Conservation (phyloP, 1,140 invertebrate genomes). For the Scaptomyza pallida region DNA sequence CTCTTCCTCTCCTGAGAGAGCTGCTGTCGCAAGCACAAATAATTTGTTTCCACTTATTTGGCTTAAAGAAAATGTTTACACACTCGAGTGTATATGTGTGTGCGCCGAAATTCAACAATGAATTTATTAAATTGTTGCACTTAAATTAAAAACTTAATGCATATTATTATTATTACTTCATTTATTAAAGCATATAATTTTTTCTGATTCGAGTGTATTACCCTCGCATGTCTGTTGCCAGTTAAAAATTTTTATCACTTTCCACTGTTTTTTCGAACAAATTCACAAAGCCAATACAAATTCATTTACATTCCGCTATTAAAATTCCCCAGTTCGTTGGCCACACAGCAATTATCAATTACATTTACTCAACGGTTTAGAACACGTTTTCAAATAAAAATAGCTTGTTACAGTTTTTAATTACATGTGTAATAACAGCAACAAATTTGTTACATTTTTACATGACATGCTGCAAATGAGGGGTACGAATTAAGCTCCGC, state of each 20-base stretch:
- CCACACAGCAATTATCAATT: constrained; percentile 31
- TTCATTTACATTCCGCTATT: too few species aligned
- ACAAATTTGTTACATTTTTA: constrained; percentile 59
- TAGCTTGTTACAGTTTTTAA: constrained; percentile 34
- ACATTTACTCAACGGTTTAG: constrained; percentile 20
- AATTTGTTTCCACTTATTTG: constrained; percentile 1
- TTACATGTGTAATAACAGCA: constrained; percentile 51
- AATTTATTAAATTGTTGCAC: not conserved
- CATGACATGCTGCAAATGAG: constrained; percentile 32
- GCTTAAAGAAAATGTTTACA: constrained; percentile 9
- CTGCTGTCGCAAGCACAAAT: constrained; percentile 6
- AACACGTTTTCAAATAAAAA: constrained; percentile 8
- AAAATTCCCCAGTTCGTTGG: not conserved
- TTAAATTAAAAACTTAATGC: not conserved
- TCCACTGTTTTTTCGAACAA: too few species aligned
- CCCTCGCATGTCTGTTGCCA: too few species aligned
- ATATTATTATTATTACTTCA: too few species aligned
- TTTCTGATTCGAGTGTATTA: too few species aligned
- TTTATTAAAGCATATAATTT: too few species aligned
- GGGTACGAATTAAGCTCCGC: not conserved
- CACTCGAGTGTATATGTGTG: not conserved
- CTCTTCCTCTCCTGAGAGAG: not conserved
- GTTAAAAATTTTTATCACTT: too few species aligned
- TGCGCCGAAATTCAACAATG: not conserved
- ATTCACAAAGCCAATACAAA: too few species aligned